Percentiles rank a stretch among this genome's conserved stretches.
These are phyloP conservation scores for Daboia siamensis DNA, from an alignment of 2,113 vertebrate genomes.

Conservation along the genomic window DNA sequence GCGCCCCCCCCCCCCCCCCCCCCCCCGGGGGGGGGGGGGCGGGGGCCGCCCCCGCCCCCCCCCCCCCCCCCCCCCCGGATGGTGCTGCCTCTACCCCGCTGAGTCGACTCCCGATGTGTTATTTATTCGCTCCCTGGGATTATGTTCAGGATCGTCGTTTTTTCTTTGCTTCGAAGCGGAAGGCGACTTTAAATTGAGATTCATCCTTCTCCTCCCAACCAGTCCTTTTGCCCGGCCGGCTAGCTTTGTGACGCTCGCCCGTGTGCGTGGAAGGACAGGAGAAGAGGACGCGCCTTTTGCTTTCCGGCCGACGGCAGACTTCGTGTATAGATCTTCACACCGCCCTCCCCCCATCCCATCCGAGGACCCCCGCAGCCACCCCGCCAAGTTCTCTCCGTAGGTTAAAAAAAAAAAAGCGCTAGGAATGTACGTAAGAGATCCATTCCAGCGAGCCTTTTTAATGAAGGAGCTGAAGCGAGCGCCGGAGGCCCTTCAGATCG, in stretches of 20 bases:
- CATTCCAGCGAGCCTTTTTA: constrained; percentile 82
- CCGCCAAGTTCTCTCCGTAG: constrained; percentile 6
- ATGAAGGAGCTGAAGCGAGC: constrained; percentile 74
- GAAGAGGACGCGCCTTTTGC: too few species aligned
- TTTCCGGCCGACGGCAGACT: neutral
- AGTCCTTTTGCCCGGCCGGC: neutral
- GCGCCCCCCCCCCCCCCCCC: too few species aligned
- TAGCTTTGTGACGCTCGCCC: neutral
- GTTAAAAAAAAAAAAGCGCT: constrained; percentile 53
- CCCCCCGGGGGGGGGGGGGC: too few species aligned
- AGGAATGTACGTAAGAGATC: constrained; percentile 88
- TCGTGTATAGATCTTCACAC: neutral
- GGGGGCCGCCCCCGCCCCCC: too few species aligned
- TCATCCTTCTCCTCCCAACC: neutral
- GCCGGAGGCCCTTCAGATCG: constrained; percentile 54
- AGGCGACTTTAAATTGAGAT: constrained; percentile 38
- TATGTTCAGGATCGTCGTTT: constrained; percentile 46
- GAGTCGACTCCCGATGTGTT: constrained; percentile 37
- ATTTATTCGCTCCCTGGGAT: constrained; percentile 74
- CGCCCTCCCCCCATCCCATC: neutral
- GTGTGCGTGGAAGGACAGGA: neutral
- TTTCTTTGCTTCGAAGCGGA: constrained; percentile 56
- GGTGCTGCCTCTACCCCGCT: neutral
- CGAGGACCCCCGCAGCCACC: neutral
- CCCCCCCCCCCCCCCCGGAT: neutral